These are phyloP conservation scores for Wiebesia pumilae DNA, from an alignment of 1,140 invertebrate species.

Conservation along the genomic window DNA sequence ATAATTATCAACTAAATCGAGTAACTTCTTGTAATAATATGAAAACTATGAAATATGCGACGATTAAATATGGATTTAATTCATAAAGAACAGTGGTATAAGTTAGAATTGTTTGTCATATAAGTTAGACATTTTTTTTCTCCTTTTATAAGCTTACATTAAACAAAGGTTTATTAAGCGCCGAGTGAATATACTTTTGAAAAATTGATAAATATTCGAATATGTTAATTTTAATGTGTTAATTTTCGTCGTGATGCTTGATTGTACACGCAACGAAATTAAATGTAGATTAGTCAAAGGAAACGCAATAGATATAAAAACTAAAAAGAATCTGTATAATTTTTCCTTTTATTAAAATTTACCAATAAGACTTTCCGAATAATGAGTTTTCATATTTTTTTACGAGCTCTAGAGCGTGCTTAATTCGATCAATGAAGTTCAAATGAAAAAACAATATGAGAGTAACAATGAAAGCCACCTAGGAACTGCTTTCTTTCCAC, in stretches of 20 bases:
- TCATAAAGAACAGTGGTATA: too few relatives aligned
- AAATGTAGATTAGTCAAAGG: not conserved
- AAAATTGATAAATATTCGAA: too few relatives aligned
- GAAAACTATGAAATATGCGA: too few relatives aligned
- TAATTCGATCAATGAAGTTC: slow-evolving; percentile 12
- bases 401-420: not conserved
- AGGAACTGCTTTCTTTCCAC: slow-evolving; percentile 3
- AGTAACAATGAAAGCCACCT: not conserved
- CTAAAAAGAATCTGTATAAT: not conserved
- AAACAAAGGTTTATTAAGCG: too few relatives aligned
- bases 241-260: too few relatives aligned
- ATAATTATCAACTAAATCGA: not conserved
- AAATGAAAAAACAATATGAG: not conserved
- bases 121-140: too few relatives aligned
- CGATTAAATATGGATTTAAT: too few relatives aligned
- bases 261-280: not conserved
- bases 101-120: too few relatives aligned
- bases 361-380: slow-evolving; percentile 20
- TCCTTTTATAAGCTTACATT: too few relatives aligned
- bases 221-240: too few relatives aligned
- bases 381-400: not conserved
- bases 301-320: not conserved
- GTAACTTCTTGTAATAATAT: too few relatives aligned
- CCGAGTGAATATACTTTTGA: too few relatives aligned
- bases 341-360: slow-evolving; percentile 9